Percentiles rank a stretch among this genome's conserved stretches.
Evolutionary conservation across 2,113 vertebrate genomes (phyloP).

Genomic region (Brachirus orientalis): DNA sequence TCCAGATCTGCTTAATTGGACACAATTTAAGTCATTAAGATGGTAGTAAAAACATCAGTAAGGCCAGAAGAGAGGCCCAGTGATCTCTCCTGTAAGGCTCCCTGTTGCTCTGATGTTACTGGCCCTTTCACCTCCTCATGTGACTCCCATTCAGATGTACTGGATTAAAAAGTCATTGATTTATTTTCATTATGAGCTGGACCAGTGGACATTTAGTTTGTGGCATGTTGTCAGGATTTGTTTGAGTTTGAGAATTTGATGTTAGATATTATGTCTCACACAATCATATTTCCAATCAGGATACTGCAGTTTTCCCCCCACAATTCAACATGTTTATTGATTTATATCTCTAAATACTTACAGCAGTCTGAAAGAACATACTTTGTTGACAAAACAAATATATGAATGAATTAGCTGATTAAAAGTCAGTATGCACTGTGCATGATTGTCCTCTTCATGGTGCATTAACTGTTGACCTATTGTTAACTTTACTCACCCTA

Average conservation of each 20-base stretch:
- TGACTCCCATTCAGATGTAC: slow-evolving; percentile 49
- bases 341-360: not conserved
- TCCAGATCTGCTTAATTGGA: slow-evolving; percentile 74
- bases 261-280: too few species aligned
- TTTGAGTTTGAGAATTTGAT: too few species aligned
- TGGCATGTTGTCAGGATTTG: too few species aligned
- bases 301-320: too few species aligned
- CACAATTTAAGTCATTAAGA: slow-evolving; percentile 80
- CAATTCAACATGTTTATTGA: not conserved
- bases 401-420: not conserved
- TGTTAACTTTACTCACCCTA: not conserved
- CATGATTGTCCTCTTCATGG: slow-evolving; percentile 9
- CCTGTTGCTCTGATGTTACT: slow-evolving; percentile 61
- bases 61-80: slow-evolving; percentile 57
- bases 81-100: slow-evolving; percentile 46
- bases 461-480: slow-evolving; percentile 11
- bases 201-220: not conserved
- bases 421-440: not conserved
- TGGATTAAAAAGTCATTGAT: not conserved
- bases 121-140: slow-evolving; percentile 66
- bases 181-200: slow-evolving; percentile 12
- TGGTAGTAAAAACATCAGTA: slow-evolving; percentile 73
- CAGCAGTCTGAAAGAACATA: not conserved
- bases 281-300: not conserved
- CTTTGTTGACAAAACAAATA: not conserved